Evolutionary conservation across 2,888 invertebrate species (phyloP).

Genomic region (Ypsolopha scabrella): DNA sequence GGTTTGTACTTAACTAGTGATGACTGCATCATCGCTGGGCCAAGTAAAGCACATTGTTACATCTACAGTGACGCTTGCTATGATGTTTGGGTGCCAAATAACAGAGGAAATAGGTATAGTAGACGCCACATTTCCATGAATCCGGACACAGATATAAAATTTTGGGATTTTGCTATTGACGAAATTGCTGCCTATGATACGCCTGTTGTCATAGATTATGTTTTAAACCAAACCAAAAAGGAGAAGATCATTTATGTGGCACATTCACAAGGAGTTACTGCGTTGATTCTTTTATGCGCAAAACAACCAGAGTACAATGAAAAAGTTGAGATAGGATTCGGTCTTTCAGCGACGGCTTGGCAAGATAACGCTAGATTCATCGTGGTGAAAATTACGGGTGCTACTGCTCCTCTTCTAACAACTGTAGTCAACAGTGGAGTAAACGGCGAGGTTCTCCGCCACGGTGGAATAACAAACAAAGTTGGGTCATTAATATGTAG

Average conservation of each 20-base stretch:
- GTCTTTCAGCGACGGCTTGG: conserved; percentile 21
- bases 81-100: conserved; percentile 18
- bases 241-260: conserved; percentile 17
- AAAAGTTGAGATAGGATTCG: conserved; percentile 23
- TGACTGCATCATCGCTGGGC: conserved; percentile 22
- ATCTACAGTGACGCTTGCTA: conserved; percentile 18
- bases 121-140: conserved; percentile 15
- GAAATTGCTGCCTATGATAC: conserved; percentile 23
- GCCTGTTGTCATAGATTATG: conserved; percentile 23
- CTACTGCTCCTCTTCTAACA: not conserved
- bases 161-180: conserved; percentile 23
- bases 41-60: conserved; percentile 20
- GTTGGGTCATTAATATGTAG: not conserved
- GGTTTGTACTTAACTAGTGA: conserved; percentile 20
- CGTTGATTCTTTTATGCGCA: conserved; percentile 19
- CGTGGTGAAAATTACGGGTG: not conserved
- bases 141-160: conserved; percentile 14
- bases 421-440: not conserved
- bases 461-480: not conserved
- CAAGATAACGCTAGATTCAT: conserved; percentile 17
- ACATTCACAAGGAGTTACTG: conserved; percentile 23
- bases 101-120: conserved; percentile 6
- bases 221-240: conserved; percentile 17
- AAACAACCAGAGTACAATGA: conserved; percentile 23
- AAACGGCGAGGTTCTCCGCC: not conserved